Conservation (phyloP, 2,113 vertebrate genomes). For the Hemiscyllium ocellatum region DNA sequence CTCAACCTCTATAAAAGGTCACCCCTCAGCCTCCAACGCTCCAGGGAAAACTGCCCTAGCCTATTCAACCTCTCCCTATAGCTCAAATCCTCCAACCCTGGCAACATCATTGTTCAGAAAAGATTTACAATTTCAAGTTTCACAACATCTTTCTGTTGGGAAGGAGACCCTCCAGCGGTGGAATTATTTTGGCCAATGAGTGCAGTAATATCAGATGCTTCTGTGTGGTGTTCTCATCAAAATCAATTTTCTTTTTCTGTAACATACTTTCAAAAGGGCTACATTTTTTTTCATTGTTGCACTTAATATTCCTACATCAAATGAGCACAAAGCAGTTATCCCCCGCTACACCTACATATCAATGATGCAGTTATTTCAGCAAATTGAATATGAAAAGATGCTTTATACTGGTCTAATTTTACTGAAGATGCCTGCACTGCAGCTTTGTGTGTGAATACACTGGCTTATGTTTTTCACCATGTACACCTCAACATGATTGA, state of each 20-base stretch:
- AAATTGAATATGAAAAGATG: not conserved
- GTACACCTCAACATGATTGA: not conserved
- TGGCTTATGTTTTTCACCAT: too few species aligned
- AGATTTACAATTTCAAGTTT: too few species aligned
- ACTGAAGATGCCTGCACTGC: slow-evolving; percentile 6
- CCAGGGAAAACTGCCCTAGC: too few species aligned
- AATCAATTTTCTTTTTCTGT: not conserved
- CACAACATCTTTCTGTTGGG: too few species aligned
- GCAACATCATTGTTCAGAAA: too few species aligned
- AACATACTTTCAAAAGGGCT: not conserved
- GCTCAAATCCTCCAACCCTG: too few species aligned
- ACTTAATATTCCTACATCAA: not conserved
- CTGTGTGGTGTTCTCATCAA: not conserved
- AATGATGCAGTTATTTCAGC: not conserved
- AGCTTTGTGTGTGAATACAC: not conserved
- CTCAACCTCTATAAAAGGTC: too few species aligned
- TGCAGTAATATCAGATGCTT: not conserved
- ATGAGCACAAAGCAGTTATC: not conserved
- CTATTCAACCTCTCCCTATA: too few species aligned
- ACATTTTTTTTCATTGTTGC: not conserved
- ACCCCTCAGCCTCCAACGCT: too few species aligned
- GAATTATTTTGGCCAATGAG: not conserved
- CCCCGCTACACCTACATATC: not conserved
- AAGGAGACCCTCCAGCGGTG: not conserved
- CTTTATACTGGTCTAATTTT: not conserved